Evolutionary conservation across 2,888 invertebrate genomes (phyloP).

Genomic region (Physocephala rufipes): DNA sequence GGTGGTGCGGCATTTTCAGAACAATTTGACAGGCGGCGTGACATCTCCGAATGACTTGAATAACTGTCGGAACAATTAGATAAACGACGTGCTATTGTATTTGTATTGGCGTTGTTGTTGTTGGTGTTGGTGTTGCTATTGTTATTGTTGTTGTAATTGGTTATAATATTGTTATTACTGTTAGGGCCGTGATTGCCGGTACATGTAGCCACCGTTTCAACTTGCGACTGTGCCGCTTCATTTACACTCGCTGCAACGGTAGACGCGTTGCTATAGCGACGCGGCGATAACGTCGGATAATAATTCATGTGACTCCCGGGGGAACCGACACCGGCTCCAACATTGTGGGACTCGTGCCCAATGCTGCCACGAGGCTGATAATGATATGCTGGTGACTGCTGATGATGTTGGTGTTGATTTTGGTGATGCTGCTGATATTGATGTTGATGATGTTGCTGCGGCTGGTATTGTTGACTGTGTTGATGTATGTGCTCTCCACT

Average conservation of each 20-base stretch:
- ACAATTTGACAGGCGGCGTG: conserved; percentile 63
- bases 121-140: conserved; percentile 36
- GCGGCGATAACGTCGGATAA: conserved; percentile 63
- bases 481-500: conserved; percentile 34
- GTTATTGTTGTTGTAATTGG: conserved; percentile 33
- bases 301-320: conserved; percentile 51
- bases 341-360: conserved; percentile 42
- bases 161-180: conserved; percentile 21
- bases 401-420: conserved; percentile 35
- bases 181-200: conserved; percentile 32
- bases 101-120: conserved; percentile 41
- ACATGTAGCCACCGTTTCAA: conserved; percentile 35
- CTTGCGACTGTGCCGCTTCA: conserved; percentile 41
- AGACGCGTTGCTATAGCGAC: conserved; percentile 76
- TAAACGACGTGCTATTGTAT: conserved; percentile 56
- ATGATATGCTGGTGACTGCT: conserved; percentile 46
- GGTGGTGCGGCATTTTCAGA: conserved; percentile 53
- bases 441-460: conserved; percentile 43
- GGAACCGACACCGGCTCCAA: conserved; percentile 26
- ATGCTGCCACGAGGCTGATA: conserved; percentile 58
- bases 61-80: conserved; percentile 65
- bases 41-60: conserved; percentile 58
- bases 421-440: conserved; percentile 38
- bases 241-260: conserved; percentile 53
- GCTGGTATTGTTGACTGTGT: conserved; percentile 46